phyloP scores from a whole-genome alignment of 2,113 vertebrate genomes.

The Eira barbara region DNA sequence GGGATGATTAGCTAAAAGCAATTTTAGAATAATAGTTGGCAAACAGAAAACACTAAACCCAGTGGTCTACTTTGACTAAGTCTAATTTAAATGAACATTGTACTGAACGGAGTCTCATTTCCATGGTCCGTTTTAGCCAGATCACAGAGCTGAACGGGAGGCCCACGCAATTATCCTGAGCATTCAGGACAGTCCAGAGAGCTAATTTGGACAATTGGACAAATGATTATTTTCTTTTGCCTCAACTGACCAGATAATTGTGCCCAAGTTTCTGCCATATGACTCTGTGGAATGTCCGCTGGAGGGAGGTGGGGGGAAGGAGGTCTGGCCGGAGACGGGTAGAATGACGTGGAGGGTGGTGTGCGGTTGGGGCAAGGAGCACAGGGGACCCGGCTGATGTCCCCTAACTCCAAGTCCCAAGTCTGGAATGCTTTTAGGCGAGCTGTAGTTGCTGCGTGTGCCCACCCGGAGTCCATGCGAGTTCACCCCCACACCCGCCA shows the following conservation, averaged over 20 bases:
- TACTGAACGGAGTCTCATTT: neutral
- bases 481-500: neutral
- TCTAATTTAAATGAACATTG: neutral
- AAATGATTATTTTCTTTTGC: slow-evolving; percentile 53
- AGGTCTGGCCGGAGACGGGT: neutral
- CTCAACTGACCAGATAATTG: slow-evolving; percentile 47
- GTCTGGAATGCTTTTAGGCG: fast-evolving
- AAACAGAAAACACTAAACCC: slow-evolving; percentile 46
- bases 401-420: neutral
- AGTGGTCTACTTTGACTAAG: neutral
- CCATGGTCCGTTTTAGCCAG: neutral
- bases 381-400: neutral
- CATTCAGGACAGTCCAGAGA: neutral
- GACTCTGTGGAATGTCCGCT: neutral
- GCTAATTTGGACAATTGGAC: slow-evolving; percentile 46
- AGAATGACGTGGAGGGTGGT: neutral
- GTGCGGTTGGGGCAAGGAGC: neutral
- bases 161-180: neutral
- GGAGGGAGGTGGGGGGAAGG: neutral
- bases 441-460: neutral
- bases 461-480: neutral
- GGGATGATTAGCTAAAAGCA: slow-evolving; percentile 45
- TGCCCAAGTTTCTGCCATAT: neutral
- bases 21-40: slow-evolving; percentile 39
- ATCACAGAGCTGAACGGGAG: neutral